Evolutionary conservation across 2,797 vertebrate species (phyloP).

Genomic region (Alcedo atthis): DNA sequence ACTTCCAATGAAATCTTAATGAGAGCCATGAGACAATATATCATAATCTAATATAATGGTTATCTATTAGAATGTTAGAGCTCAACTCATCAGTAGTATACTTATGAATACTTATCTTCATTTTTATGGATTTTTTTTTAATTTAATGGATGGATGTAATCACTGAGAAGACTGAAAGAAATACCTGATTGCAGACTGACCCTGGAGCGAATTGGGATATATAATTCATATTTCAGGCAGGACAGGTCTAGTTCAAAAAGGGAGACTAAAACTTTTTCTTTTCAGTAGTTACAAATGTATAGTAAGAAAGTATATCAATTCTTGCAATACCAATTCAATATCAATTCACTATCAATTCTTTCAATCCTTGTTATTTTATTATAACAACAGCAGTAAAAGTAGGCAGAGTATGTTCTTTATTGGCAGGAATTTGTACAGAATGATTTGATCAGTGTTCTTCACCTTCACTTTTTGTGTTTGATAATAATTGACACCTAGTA

Average conservation of each 20-base stretch:
- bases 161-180: constrained; percentile 38
- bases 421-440: not conserved
- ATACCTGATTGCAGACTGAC: constrained; percentile 49
- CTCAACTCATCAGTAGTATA: constrained; percentile 57
- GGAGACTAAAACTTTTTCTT: not conserved
- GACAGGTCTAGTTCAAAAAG: constrained; percentile 13
- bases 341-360: not conserved
- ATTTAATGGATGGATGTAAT: constrained; percentile 63
- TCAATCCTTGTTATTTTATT: not conserved
- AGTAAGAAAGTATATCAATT: not conserved
- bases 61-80: constrained; percentile 60
- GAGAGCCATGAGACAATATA: constrained; percentile 64
- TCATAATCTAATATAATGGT: constrained; percentile 66
- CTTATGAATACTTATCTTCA: constrained; percentile 50
- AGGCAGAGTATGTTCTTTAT: not conserved
- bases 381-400: not conserved
- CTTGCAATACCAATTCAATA: not conserved
- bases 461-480: not conserved
- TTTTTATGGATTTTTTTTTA: constrained; percentile 43
- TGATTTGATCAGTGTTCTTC: not conserved
- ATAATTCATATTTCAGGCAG: constrained; percentile 33
- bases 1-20: constrained; percentile 61
- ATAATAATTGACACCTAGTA: not conserved
- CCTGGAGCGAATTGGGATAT: constrained; percentile 19
- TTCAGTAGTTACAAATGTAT: not conserved